Percentiles rank a stretch among this genome's conserved stretches.
Conservation (phyloP, 2,113 vertebrate genomes). For the Helogale parvula region DNA sequence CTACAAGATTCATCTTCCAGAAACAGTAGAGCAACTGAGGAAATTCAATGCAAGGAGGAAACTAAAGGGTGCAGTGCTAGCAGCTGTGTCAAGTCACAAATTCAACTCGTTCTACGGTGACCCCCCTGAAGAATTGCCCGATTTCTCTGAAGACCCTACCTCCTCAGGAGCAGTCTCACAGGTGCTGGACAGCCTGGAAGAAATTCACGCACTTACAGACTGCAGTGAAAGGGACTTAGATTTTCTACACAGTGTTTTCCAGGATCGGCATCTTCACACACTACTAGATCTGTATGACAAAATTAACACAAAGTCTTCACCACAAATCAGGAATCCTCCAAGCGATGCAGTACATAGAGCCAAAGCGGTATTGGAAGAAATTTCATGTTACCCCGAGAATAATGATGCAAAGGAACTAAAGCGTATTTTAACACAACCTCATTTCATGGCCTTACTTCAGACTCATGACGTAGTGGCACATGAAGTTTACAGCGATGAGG, state of each 20-base stretch:
- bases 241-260: slow-evolving; percentile 99
- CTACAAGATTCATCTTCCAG: slow-evolving; percentile 98
- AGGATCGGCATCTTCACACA: slow-evolving; percentile 98
- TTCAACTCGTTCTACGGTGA: slow-evolving; percentile 99
- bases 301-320: too few species aligned
- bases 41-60: slow-evolving; percentile 99
- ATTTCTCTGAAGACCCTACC: slow-evolving; percentile 97
- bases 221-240: slow-evolving; percentile 99
- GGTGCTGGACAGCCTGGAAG: slow-evolving; percentile 98
- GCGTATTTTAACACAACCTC: slow-evolving; percentile 98
- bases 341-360: too few species aligned
- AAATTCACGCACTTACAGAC: slow-evolving; percentile 98
- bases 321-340: too few species aligned
- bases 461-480: slow-evolving; percentile 99
- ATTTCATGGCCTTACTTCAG: slow-evolving; percentile 99
- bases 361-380: slow-evolving; percentile 96
- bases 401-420: slow-evolving; percentile 97
- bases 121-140: slow-evolving; percentile 96
- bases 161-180: slow-evolving; percentile 96
- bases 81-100: slow-evolving; percentile 99
- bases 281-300: slow-evolving; percentile 87
- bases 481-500: slow-evolving; percentile 99
- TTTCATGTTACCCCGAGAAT: slow-evolving; percentile 98
- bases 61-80: slow-evolving; percentile 98
- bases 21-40: slow-evolving; percentile 98